Evolutionary conservation across 1,140 invertebrate genomes (phyloP), one percentile per base, ranked within the genome.

Genomic region (Achroia grisella): DNA sequence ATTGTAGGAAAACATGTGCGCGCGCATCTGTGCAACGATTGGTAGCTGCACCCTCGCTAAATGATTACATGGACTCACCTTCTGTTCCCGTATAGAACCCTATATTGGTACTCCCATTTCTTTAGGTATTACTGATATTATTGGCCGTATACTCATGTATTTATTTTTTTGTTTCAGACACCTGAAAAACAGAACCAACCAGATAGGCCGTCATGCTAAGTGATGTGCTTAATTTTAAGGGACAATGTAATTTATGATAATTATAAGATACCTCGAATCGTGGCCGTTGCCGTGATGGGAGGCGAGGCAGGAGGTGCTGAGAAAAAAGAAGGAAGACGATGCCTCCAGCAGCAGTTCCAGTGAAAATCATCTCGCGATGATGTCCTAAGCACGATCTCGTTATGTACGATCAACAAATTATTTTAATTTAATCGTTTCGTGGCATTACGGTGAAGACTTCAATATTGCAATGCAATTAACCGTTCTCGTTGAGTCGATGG

Each of bases 351-450:
- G 59, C 68, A 65, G 65, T 71, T 75, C 74, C 78, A 74, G 69
- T 74, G 69, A 74, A 70, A 46, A 64, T 80, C 76, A 73, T 84
- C 76, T 57, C 58, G 37, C 48, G 78, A 85, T 79, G 81, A 81
- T 75, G 74, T 85, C 81, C 81, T 85, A 85, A 70, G 60, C 56
- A 64, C 73, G 81, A 85, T 82, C 81, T 85, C 81, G 81, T 82
- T 85, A 23, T 23, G 6, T 23, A 78, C 55, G 77, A 82, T 82
- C 78, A 84, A 74, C 75, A 71, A 66, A 67, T 49, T 66, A 63
- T 52, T 53, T 72, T 71, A 67, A 74, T 74, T 59, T 71, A 77
- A 68, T 72, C 77, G 66, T 71, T 71, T 71, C 64, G 78, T 82
- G 81, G 81, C 80, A 85, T 85, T 81, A 82, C 62, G 55, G 60